Evolutionary conservation across 2,888 invertebrate genomes (phyloP).

Genomic region (Mythimna vitellina): DNA sequence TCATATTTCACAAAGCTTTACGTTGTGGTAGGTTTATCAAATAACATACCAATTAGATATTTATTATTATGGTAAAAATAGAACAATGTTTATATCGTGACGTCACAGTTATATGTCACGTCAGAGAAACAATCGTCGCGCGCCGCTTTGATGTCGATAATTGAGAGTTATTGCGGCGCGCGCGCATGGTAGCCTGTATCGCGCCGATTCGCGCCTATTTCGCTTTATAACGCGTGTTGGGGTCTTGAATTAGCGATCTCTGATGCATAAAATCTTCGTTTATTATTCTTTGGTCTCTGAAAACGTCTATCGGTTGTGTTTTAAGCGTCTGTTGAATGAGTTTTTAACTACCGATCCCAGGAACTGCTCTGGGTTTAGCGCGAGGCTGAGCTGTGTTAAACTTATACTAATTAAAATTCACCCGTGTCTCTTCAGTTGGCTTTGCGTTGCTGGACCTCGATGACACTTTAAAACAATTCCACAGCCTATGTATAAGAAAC

Average conservation of each 20-base stretch:
- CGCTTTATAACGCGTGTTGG: constrained; percentile 38
- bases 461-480: too few species aligned
- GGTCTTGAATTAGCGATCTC: constrained; percentile 40
- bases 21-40: constrained; percentile 21
- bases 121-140: constrained; percentile 50
- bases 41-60: not conserved
- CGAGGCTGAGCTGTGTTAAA: too few species aligned
- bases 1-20: not conserved
- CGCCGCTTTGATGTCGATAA: constrained; percentile 67
- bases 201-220: constrained; percentile 53
- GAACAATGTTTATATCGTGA: constrained; percentile 25
- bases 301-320: not conserved
- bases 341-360: too few species aligned
- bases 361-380: too few species aligned
- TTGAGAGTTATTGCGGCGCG: constrained; percentile 70
- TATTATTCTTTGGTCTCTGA: too few species aligned
- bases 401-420: too few species aligned
- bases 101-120: constrained; percentile 39
- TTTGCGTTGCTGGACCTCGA: too few species aligned
- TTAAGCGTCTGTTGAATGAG: too few species aligned
- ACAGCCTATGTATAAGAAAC: too few species aligned
- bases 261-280: too few species aligned
- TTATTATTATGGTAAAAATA: not conserved
- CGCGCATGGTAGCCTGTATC: constrained; percentile 58
- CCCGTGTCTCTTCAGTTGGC: too few species aligned